Conservation (phyloP, 2,113 vertebrate species). For the Callocephalon fimbriatum region DNA sequence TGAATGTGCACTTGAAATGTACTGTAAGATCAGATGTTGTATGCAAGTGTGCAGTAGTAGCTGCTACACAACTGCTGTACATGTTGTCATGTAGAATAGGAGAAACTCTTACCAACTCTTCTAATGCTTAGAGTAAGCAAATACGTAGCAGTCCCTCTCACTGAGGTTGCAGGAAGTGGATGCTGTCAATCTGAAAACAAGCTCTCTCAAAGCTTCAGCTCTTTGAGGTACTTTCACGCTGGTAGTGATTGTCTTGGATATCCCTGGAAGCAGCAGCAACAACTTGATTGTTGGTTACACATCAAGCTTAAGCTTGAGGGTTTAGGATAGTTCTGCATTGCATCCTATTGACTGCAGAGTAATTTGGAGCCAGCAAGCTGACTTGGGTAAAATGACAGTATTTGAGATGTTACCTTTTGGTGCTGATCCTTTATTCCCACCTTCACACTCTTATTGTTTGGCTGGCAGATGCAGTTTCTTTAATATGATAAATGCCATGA, state of each 20-base stretch:
- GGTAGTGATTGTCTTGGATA: background rate
- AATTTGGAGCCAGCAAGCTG: background rate
- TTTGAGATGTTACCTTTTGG: background rate
- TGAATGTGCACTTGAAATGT: background rate
- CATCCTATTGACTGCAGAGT: background rate
- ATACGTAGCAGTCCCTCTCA: fast-evolving
- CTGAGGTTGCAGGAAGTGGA: background rate
- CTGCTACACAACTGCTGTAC: background rate
- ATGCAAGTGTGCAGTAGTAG: background rate
- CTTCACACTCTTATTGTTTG: fast-evolving
- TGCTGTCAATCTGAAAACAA: background rate
- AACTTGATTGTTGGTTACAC: background rate
- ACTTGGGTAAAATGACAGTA: background rate
- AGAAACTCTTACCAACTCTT: background rate
- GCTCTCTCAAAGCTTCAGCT: background rate
- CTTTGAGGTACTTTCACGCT: background rate
- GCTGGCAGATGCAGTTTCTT: background rate
- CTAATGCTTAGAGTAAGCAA: background rate
- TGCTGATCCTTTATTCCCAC: background rate
- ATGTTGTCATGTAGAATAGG: background rate
- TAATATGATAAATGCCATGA: fast-evolving
- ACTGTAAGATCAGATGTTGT: background rate
- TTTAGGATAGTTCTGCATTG: background rate
- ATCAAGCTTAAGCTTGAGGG: background rate
- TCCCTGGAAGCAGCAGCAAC: background rate